phyloP scores from a whole-genome alignment of 2,888 invertebrate species.

The Pyrgus malvae region DNA sequence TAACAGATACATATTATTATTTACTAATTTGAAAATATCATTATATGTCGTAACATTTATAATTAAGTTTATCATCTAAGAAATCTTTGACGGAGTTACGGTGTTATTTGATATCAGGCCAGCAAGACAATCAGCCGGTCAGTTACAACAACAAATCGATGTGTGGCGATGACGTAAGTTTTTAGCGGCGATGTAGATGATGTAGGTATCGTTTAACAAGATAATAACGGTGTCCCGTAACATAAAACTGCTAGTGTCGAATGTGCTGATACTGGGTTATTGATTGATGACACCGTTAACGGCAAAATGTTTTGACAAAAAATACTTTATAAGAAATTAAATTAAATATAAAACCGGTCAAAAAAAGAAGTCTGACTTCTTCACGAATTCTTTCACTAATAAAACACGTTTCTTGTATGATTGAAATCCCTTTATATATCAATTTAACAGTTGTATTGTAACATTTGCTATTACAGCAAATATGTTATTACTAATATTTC shows the following conservation, averaged over 20 bases:
- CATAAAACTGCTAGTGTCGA: conserved; percentile 32
- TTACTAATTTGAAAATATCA: too few species aligned
- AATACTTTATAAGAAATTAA: too few species aligned
- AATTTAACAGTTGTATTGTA: too few species aligned
- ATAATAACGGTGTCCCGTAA: conserved; percentile 39
- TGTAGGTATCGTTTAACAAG: conserved; percentile 39
- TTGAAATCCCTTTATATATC: too few species aligned
- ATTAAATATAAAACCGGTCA: too few species aligned
- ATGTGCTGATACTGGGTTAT: conserved; percentile 27
- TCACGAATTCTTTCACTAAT: too few species aligned
- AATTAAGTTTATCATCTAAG: neutral
- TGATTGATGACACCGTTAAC: conserved; percentile 29
- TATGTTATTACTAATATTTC: too few species aligned
- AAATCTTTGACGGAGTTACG: neutral
- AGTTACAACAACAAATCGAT: conserved; percentile 19
- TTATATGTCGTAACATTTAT: too few species aligned
- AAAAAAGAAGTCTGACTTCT: too few species aligned
- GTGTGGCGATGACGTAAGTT: conserved; percentile 29
- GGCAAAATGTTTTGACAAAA: conserved; percentile 3
- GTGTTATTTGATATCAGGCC: conserved; percentile 1
- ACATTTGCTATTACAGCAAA: too few species aligned
- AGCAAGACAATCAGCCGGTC: conserved; percentile 6
- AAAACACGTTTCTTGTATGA: too few species aligned
- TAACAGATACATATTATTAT: too few species aligned
- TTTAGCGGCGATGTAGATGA: conserved; percentile 23